These are phyloP conservation scores for Leucophora obtusa DNA, from an alignment of 2,888 invertebrate species.

Conservation along the genomic window DNA sequence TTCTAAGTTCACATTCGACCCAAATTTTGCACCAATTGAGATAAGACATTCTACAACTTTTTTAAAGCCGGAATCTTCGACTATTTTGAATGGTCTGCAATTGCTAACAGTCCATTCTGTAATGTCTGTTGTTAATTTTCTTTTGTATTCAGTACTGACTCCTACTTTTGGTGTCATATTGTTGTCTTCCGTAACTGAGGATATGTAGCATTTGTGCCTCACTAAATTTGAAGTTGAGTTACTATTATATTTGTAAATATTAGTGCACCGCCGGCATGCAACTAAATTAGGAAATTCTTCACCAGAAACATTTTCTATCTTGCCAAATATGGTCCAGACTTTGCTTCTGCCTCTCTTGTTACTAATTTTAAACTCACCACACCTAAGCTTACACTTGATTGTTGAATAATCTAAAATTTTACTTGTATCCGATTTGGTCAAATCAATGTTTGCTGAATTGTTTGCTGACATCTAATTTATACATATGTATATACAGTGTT, in stretches of 20 bases:
- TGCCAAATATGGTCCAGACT: too few species aligned
- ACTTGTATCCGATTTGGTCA: background rate
- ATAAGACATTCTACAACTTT: slow-evolving; percentile 43
- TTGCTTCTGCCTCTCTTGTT: slow-evolving; percentile 42
- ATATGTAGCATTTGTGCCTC: slow-evolving; percentile 42
- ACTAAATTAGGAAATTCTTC: slow-evolving; percentile 38
- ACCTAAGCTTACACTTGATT: background rate
- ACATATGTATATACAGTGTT: too few species aligned
- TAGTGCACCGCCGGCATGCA: slow-evolving; percentile 32
- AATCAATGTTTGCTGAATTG: too few species aligned
- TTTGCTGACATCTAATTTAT: too few species aligned
- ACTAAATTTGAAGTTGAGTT: slow-evolving; percentile 43
- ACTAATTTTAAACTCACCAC: slow-evolving; percentile 7
- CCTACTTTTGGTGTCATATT: slow-evolving; percentile 12
- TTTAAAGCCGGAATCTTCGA: slow-evolving; percentile 53
- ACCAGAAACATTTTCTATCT: slow-evolving; percentile 27
- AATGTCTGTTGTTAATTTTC: slow-evolving; percentile 24
- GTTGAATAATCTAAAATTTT: background rate
- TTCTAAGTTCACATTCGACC: slow-evolving; percentile 48
- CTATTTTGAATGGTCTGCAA: slow-evolving; percentile 48
- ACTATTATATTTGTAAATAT: slow-evolving; percentile 32
- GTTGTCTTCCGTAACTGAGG: background rate
- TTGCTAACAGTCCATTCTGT: slow-evolving; percentile 56
- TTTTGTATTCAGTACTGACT: slow-evolving; percentile 35
- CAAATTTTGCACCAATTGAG: slow-evolving; percentile 53